Evolutionary conservation across 2,113 vertebrate genomes (phyloP).

Genomic region (Hippolais icterina): DNA sequence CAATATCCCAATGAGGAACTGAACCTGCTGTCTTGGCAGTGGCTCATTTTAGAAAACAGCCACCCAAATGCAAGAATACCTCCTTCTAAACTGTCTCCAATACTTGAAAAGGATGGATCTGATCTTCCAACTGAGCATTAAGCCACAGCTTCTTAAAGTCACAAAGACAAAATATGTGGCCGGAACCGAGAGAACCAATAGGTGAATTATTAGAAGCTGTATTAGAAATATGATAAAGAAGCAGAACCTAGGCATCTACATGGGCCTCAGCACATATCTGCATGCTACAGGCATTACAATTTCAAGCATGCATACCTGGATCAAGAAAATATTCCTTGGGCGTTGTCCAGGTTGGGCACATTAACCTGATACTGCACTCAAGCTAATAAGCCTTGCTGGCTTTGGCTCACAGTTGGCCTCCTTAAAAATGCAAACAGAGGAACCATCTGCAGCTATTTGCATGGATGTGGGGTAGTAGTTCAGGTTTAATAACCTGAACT

Average conservation of each 20-base stretch:
- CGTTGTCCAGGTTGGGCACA: not conserved
- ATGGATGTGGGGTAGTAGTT: fast-evolving
- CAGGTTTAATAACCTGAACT: not conserved
- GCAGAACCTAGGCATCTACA: not conserved
- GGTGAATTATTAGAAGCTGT: not conserved
- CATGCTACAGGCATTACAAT: not conserved
- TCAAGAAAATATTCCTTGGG: not conserved
- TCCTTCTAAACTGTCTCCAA: not conserved
- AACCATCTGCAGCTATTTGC: not conserved
- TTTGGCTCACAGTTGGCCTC: not conserved
- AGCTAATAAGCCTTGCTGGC: not conserved
- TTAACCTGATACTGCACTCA: not conserved
- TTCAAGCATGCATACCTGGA: not conserved
- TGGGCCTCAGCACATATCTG: not conserved
- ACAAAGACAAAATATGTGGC: not conserved
- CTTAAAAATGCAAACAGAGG: not conserved
- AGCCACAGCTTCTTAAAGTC: not conserved
- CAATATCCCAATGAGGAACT: fast-evolving
- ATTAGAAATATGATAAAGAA: not conserved
- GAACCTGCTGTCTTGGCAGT: not conserved
- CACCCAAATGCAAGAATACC: not conserved
- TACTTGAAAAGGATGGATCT: not conserved
- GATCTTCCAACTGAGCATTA: not conserved
- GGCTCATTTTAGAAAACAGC: not conserved
- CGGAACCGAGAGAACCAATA: not conserved